Conservation (phyloP, 2,888 invertebrate genomes). For the Mythimna impura region DNA sequence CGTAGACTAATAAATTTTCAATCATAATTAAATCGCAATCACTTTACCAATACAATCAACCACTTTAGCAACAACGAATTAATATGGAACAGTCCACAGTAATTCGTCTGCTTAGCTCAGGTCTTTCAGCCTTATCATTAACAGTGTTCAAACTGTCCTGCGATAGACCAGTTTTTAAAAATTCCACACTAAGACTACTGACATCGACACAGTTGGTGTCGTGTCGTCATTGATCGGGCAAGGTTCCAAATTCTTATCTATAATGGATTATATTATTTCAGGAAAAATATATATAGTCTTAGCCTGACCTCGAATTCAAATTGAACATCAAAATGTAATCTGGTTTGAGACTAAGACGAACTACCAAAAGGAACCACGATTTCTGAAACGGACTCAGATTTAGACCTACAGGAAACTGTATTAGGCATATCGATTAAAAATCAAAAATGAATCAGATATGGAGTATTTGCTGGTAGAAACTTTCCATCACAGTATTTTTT, state of each 20-base stretch:
- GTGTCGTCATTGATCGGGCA: constrained; percentile 34
- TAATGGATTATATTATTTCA: constrained; percentile 33
- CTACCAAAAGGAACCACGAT: not conserved
- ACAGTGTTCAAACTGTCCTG: not conserved
- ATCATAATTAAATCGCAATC: not conserved
- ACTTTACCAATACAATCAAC: no score
- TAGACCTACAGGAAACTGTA: not conserved
- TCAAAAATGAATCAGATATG: no score
- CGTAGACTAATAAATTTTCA: not conserved
- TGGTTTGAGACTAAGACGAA: not conserved
- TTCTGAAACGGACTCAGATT: not conserved
- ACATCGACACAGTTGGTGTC: not conserved
- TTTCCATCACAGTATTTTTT: not conserved
- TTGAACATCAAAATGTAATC: not conserved
- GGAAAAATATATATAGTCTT: constrained; percentile 31
- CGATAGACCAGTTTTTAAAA: constrained; percentile 4
- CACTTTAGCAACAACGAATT: no score
- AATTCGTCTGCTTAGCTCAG: not conserved
- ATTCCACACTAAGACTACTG: not conserved
- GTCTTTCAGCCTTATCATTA: no score
- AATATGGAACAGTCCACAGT: no score
- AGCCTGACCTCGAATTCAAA: constrained; percentile 21
- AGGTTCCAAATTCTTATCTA: constrained; percentile 41
- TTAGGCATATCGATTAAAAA: no score
- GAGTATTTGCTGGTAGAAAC: no score